Evolutionary conservation across 2,888 invertebrate genomes (phyloP).

Genomic region (Hypsopygia costalis): DNA sequence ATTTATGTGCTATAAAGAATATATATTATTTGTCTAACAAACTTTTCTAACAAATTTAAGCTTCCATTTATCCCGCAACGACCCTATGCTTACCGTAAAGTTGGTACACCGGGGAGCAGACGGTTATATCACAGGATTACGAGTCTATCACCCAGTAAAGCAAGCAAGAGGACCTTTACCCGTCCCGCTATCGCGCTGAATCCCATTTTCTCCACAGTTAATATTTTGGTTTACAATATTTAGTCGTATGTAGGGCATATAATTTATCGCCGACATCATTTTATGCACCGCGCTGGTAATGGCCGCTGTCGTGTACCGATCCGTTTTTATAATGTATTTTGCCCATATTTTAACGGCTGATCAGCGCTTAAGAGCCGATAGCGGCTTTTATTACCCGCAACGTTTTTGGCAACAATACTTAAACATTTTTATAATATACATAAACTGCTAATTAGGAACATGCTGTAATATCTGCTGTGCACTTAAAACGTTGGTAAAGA

Average conservation of each 20-base stretch:
- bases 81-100: too few species aligned
- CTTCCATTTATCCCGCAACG: too few species aligned
- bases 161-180: too few species aligned
- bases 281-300: slow-evolving; percentile 11
- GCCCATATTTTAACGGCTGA: slow-evolving; percentile 27
- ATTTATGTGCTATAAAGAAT: too few species aligned
- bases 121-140: too few species aligned
- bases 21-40: too few species aligned
- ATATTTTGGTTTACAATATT: too few species aligned
- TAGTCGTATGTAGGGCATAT: slow-evolving; percentile 3
- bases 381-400: slow-evolving; percentile 20
- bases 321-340: slow-evolving; percentile 22
- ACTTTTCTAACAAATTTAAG: too few species aligned
- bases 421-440: slow-evolving; percentile 30
- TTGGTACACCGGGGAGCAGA: too few species aligned
- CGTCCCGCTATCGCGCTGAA: too few species aligned
- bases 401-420: slow-evolving; percentile 25
- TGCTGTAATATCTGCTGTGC: slow-evolving; percentile 29
- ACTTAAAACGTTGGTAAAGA: slow-evolving; percentile 33
- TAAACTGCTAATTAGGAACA: slow-evolving; percentile 46
- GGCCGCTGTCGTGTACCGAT: slow-evolving; percentile 8
- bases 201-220: slow-evolving; percentile 4
- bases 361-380: slow-evolving; percentile 26
- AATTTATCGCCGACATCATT: slow-evolving; percentile 17
- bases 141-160: too few species aligned